Base-by-base conservation (phyloP, 30 jellyfish, hydroid and myxozoan species). In the Aurelia sp. region DNA sequence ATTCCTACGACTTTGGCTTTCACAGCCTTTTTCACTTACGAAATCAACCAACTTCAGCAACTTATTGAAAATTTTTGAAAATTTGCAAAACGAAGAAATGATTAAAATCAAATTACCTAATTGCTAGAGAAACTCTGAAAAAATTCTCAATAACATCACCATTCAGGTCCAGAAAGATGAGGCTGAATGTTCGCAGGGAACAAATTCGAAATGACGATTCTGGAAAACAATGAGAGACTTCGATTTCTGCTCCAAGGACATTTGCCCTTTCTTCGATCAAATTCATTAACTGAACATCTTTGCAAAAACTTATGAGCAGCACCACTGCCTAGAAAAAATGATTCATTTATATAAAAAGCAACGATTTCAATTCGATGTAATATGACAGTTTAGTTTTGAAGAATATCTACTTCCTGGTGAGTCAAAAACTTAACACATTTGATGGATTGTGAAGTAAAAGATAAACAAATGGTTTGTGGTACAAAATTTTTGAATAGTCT, bases 81-180 rank as follows among this genome's bases (percentile, higher is more conserved):
- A 40, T 0, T 40, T 8, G 51, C 51, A 40, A 40, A 3, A 40
- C 10, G 51, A 40, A 40, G 8, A 40, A 8, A 40, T 40, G 3
- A 2, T 40, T 40, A 40, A 44, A 44, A 44, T 7, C 15, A 44
- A 44, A 8, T 44, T 10, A 84, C 93, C 93, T 84, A 22, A 84
- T 84, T 4, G 88, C 67, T 13, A 66, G 41, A 17, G 93, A 44
- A 17, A 84, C 15, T 52, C 74, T 72, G 59, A 84, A 50, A 13
- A 73, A 50, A 22, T 63, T 44, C 9, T 73, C 93, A 19, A 84
- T 59, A 38, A 18, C 50, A n/a, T 84, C 88, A 18, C 80, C 77
- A 69, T 90, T 80, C 31, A 90, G 82, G 61, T 90, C 97, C 19
- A 88, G 41, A 61, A 90, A 50, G 69, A 90, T 90, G 66, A 90